Base-by-base conservation (phyloP, 2,797 vertebrate species). In the Macropodus opercularis region DNA sequence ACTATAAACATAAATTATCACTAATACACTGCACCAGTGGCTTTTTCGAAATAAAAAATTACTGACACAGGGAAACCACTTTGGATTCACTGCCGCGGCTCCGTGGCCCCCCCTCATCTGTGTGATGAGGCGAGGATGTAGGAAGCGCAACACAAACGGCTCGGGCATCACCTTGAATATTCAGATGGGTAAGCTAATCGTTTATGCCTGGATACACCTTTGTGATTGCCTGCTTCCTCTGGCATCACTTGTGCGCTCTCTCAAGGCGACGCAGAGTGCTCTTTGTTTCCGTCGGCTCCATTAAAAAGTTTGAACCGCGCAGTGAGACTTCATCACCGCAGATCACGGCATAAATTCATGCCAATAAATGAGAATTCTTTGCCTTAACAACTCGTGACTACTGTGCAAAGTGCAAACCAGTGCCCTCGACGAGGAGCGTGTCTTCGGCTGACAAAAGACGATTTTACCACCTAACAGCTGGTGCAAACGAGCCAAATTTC, bases 1-100 rank as follows among this genome's bases (percentile, higher is more conserved):
- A 96, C 94, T 94, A 95, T 96, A 96, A 98, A 96, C 95, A 95
- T 95, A 95, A 97, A 96, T 98, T 96, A 96, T 93, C 94, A 94
- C 94, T 98, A 97, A 98, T 96, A 97, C 95, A 94, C 94, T 95
- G 95, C 95, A 95, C 94, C 94, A 94, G 92, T 96, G 94, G 94
- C 94, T 96, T 95, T 84, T 94, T 92, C 88, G 29, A 94, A 95
- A 94, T 93, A 95, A 94, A 95, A 96, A 95, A 94, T 94, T 92
- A 95, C 95, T 95, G 95, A 96, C 95, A 95, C 94, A 94, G 95
- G 94, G 93, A 96, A 96, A 95, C 92, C 94, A 94, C 93, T 94
- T 92, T 93, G 93, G 92, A 94, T 92, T 91, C 92, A 89, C 88
- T 85, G 84, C 89, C 73, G 88, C 92, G 91, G 91, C 88, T 90